Evolutionary conservation across 2,797 vertebrate species (phyloP).

Genomic region (Monodelphis domestica): DNA sequence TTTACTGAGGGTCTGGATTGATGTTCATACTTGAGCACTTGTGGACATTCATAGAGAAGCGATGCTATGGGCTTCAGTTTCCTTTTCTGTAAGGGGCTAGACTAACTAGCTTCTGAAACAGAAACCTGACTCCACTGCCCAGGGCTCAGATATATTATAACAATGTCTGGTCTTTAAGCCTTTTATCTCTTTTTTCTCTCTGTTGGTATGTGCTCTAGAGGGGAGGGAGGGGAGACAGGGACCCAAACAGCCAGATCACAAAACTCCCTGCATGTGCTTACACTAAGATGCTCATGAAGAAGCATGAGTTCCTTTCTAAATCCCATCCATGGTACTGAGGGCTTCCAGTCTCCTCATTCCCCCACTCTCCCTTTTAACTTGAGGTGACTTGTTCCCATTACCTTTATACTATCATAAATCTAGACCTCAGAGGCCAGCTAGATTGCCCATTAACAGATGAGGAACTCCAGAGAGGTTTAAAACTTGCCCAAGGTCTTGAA

Average conservation of each 20-base stretch:
- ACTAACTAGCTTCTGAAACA: background rate
- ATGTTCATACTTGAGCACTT: background rate
- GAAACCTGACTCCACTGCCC: background rate
- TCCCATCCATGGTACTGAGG: background rate
- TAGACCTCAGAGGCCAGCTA: background rate
- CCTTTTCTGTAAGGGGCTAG: background rate
- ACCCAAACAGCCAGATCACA: background rate
- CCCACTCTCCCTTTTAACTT: background rate
- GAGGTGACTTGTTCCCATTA: background rate
- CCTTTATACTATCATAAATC: background rate
- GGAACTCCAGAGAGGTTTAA: background rate
- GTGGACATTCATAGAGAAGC: background rate
- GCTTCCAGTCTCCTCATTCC: background rate
- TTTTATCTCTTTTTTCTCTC: background rate
- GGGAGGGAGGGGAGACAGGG: no score
- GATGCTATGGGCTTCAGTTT: background rate
- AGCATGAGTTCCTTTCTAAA: background rate
- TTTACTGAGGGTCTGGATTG: accelerated
- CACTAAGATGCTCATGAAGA: background rate
- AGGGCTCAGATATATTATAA: background rate
- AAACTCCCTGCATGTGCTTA: background rate
- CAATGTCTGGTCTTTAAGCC: background rate
- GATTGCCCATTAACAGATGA: background rate
- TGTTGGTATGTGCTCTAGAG: background rate
- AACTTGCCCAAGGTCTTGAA: background rate